Evolutionary conservation across 2,888 invertebrate genomes (phyloP).

Genomic region (Pristionchus entomophagus): DNA sequence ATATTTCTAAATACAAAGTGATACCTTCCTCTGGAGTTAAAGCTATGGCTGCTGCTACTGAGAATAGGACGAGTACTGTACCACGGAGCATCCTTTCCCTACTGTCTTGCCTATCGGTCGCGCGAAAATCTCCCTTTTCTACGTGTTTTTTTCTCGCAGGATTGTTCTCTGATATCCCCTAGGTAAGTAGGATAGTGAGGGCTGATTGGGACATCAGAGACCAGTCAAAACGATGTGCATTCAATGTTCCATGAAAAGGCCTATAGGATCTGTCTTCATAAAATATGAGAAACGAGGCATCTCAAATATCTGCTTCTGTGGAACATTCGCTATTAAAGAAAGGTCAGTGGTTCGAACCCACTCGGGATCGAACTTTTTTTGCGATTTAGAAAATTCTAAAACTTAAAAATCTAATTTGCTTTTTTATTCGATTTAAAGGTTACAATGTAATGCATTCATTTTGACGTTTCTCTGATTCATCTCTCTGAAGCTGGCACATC

Average conservation of each 20-base stretch:
- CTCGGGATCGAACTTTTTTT: constrained; percentile 79
- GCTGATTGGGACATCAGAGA: too few relatives aligned
- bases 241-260: too few relatives aligned
- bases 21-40: not conserved
- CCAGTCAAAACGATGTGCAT: too few relatives aligned
- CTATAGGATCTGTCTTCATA: too few relatives aligned
- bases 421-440: too few relatives aligned
- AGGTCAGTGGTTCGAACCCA: constrained; percentile 90
- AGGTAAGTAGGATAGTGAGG: too few relatives aligned
- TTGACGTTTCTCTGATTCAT: too few relatives aligned
- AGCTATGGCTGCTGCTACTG: not conserved
- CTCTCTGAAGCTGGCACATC: not conserved
- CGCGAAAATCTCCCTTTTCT: not conserved
- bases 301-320: constrained; percentile 13
- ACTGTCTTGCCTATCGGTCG: not conserved
- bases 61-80: not conserved
- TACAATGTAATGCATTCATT: too few relatives aligned
- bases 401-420: too few relatives aligned
- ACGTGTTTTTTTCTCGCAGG: not conserved
- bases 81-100: not conserved
- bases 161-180: too few relatives aligned
- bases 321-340: constrained; percentile 64
- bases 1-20: not conserved
- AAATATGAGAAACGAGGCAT: too few relatives aligned
- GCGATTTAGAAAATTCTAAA: not conserved